Evolutionary conservation across 2,888 invertebrate genomes (phyloP).

Genomic region (Calliopum simillimum): DNA sequence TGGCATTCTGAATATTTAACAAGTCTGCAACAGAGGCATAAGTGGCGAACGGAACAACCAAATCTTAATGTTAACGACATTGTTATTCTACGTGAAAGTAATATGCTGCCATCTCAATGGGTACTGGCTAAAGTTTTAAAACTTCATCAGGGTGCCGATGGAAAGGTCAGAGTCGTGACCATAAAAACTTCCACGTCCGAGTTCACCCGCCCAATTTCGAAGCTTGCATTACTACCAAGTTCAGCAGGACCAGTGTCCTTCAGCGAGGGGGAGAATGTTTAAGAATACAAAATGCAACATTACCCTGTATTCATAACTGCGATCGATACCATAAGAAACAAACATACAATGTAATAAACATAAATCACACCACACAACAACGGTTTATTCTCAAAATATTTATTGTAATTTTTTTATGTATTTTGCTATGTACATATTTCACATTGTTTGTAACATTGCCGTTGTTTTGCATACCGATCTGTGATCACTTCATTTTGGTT

Average conservation of each 20-base stretch:
- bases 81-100: neutral
- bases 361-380: too few relatives aligned
- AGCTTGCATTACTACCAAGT: neutral
- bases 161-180: neutral
- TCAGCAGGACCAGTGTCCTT: neutral
- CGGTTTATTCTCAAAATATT: too few relatives aligned
- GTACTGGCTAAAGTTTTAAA: neutral
- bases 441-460: too few relatives aligned
- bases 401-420: too few relatives aligned
- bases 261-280: neutral
- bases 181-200: neutral
- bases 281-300: too few relatives aligned
- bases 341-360: too few relatives aligned
- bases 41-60: conserved; percentile 21
- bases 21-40: conserved; percentile 30
- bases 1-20: conserved; percentile 35
- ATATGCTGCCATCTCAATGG: neutral
- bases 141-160: neutral
- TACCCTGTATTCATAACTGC: too few relatives aligned
- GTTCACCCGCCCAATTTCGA: neutral
- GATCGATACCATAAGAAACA: too few relatives aligned
- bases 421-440: too few relatives aligned
- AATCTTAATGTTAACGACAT: conserved; percentile 3
- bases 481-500: too few relatives aligned
- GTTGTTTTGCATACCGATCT: too few relatives aligned